Percentiles rank a stretch among this genome's conserved stretches.
Evolutionary conservation across 2,797 vertebrate genomes (phyloP).

Genomic region (Phataginus tricuspis): DNA sequence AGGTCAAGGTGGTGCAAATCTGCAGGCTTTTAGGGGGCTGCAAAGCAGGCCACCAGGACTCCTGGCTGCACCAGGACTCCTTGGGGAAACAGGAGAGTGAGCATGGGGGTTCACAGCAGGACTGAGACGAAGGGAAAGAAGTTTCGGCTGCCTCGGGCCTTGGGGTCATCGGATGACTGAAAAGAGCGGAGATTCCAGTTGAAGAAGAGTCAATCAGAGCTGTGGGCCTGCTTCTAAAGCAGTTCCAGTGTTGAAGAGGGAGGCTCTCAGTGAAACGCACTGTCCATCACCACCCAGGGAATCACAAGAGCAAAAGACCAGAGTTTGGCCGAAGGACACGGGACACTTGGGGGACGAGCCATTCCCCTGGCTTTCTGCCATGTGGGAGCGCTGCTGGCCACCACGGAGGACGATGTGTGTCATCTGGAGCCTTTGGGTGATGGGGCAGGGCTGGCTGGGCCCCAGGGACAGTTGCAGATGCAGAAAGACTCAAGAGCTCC

Average conservation of each 20-base stretch:
- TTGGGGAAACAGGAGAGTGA: not conserved
- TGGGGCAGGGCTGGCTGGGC: not conserved
- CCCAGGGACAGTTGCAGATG: not conserved
- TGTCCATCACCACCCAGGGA: rapidly evolving
- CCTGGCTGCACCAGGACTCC: not conserved
- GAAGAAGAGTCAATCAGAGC: not conserved
- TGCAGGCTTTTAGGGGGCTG: not conserved
- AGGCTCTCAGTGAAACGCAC: not conserved
- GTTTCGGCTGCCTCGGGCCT: not conserved
- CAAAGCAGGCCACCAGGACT: not conserved
- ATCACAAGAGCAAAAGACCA: not conserved
- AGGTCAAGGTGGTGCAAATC: not conserved
- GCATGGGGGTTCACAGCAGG: not conserved
- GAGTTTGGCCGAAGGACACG: not conserved
- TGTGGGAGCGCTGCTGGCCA: not conserved
- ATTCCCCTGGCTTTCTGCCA: not conserved
- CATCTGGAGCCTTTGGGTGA: not conserved
- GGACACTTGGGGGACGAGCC: too few species aligned
- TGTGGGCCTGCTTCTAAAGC: not conserved
- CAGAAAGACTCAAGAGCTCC: not conserved
- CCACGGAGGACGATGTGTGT: not conserved
- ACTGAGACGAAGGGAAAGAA: not conserved
- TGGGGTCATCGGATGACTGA: not conserved
- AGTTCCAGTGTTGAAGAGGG: not conserved
- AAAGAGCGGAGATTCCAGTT: not conserved